Conservation (phyloP, 1,140 invertebrate species). For the Drosophila nebulosa region DNA sequence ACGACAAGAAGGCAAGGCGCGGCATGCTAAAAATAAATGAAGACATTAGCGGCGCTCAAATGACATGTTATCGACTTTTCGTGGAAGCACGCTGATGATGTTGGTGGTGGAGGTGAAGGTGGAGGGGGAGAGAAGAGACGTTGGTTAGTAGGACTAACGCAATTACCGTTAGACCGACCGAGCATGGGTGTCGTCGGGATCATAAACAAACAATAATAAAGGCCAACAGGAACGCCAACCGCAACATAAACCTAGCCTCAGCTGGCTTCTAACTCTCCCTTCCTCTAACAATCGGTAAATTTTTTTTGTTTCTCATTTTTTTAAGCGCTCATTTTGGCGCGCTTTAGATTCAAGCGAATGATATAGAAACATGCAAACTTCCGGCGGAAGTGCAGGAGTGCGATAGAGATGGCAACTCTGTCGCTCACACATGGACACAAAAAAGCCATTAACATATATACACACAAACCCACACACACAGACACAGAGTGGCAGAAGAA, state of each 20-base stretch:
- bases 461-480: background rate
- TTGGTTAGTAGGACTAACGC: slow-evolving; percentile 11
- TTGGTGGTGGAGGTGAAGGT: background rate
- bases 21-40: slow-evolving; percentile 77
- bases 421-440: slow-evolving; percentile 32
- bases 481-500: background rate
- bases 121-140: background rate
- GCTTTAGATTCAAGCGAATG: slow-evolving; percentile 70
- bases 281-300: background rate
- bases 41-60: slow-evolving; percentile 77
- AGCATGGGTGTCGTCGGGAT: slow-evolving; percentile 22
- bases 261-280: slow-evolving; percentile 5
- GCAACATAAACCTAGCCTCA: slow-evolving; percentile 33
- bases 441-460: background rate
- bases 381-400: slow-evolving; percentile 62
- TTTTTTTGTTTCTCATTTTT: slow-evolving; percentile 24
- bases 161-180: slow-evolving; percentile 45
- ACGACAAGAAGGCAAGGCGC: slow-evolving; percentile 18
- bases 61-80: slow-evolving; percentile 76
- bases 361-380: slow-evolving; percentile 77
- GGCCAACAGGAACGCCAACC: slow-evolving; percentile 1
- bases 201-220: slow-evolving; percentile 51
- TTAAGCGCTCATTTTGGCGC: slow-evolving; percentile 68
- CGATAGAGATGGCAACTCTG: slow-evolving; percentile 45
- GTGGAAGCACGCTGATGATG: slow-evolving; percentile 6